Evolutionary conservation across 2,113 vertebrate species (phyloP).

Genomic region (Arvicanthis niloticus): DNA sequence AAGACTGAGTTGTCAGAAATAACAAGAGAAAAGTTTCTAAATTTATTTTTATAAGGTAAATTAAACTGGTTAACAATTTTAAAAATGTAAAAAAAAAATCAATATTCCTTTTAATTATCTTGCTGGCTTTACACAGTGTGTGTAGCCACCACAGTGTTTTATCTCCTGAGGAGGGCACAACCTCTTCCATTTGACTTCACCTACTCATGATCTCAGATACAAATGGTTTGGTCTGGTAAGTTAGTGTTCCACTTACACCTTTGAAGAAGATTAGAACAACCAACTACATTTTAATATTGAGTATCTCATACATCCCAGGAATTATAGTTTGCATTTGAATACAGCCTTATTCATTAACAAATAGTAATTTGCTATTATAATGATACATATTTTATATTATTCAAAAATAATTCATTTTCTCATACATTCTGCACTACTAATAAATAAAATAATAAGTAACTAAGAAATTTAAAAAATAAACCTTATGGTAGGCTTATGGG

Average conservation of each 20-base stretch:
- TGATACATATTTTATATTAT: not conserved
- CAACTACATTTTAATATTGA: slow-evolving; percentile 41
- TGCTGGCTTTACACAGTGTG: not conserved
- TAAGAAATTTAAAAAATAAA: not conserved
- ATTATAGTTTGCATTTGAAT: slow-evolving; percentile 50
- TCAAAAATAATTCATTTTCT: not conserved
- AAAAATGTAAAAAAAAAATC: not conserved
- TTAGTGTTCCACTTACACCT: slow-evolving; percentile 9
- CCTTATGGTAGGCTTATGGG: not conserved
- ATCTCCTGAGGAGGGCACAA: not conserved
- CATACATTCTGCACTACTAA: slow-evolving; percentile 26
- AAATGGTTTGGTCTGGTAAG: slow-evolving; percentile 54
- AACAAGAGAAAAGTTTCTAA: slow-evolving; percentile 29
- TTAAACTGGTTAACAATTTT: slow-evolving; percentile 24
- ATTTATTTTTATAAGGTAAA: not conserved
- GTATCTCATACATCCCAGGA: not conserved
- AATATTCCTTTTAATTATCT: slow-evolving; percentile 5
- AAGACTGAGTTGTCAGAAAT: slow-evolving; percentile 2
- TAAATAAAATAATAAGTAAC: slow-evolving; percentile 67
- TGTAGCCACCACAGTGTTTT: not conserved
- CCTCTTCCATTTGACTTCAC: not conserved
- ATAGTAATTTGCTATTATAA: slow-evolving; percentile 11
- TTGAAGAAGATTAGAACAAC: slow-evolving; percentile 55
- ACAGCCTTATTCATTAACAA: not conserved
- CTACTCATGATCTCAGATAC: not conserved